A percentile compares a stretch with the other conserved stretches of the same genome.
Conservation (phyloP, 2,888 invertebrate genomes). For the Dioctria linearis region DNA sequence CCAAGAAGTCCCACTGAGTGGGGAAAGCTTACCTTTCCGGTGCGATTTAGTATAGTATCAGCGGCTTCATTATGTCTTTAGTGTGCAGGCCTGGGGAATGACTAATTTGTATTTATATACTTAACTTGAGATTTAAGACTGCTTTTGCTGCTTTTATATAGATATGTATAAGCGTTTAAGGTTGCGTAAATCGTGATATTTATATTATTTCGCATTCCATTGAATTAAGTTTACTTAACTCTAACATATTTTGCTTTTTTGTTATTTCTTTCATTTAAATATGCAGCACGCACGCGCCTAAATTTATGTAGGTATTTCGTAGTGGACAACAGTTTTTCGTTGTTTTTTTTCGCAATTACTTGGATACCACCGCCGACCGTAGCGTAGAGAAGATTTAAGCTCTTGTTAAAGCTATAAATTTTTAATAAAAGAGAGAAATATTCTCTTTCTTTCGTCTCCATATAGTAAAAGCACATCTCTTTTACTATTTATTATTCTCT, state of each 20-base stretch:
- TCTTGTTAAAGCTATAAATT: background rate
- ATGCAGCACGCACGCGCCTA: constrained; percentile 34
- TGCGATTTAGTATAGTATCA: too few species aligned
- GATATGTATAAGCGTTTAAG: too few species aligned
- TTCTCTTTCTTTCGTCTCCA: constrained; percentile 5
- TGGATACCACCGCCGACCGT: background rate
- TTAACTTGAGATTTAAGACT: too few species aligned
- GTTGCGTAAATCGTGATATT: background rate
- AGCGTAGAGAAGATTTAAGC: background rate
- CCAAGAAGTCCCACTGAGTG: background rate
- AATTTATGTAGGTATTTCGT: constrained; percentile 16
- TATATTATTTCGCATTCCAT: too few species aligned
- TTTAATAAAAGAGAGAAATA: background rate
- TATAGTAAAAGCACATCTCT: too few species aligned
- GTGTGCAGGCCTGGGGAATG: too few species aligned
- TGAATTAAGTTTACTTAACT: background rate
- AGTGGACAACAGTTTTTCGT: too few species aligned
- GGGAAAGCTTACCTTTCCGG: background rate
- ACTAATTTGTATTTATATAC: too few species aligned
- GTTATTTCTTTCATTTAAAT: background rate
- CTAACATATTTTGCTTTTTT: background rate
- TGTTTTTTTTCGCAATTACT: too few species aligned
- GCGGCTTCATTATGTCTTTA: too few species aligned
- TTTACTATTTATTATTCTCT: too few species aligned
- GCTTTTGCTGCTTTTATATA: too few species aligned